phyloP scores from a whole-genome alignment of 1,140 invertebrate genomes.

The Nebria ingens region DNA sequence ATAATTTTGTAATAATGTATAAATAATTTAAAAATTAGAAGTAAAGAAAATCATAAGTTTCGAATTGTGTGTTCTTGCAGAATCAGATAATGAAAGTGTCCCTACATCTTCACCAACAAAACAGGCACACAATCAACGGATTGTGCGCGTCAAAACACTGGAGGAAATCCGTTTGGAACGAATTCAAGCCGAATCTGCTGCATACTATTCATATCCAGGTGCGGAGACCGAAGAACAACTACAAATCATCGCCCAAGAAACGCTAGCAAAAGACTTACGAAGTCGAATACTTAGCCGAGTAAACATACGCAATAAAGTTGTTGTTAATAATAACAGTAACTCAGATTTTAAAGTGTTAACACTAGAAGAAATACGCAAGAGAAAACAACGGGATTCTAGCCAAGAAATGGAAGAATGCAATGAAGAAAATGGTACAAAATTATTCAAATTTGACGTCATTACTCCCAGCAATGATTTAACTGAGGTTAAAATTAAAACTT shows the following conservation, averaged over 20 bases:
- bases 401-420: neutral
- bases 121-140: constrained; percentile 27
- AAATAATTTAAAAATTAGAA: neutral
- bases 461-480: constrained; percentile 13
- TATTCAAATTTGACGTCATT: constrained; percentile 9
- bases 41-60: constrained; percentile 2
- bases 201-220: constrained; percentile 48
- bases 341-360: constrained; percentile 13
- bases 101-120: constrained; percentile 47
- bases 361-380: constrained; percentile 16
- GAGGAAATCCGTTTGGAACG: constrained; percentile 55
- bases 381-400: constrained; percentile 13
- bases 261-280: constrained; percentile 14
- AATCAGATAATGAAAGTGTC: constrained; percentile 57
- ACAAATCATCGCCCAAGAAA: constrained; percentile 12
- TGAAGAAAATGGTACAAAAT: constrained; percentile 10
- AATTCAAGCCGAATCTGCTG: constrained; percentile 55
- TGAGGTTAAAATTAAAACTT: constrained; percentile 31
- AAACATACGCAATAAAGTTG: neutral
- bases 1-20: no score
- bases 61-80: constrained; percentile 55
- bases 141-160: constrained; percentile 46
- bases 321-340: neutral
- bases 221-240: constrained; percentile 14
- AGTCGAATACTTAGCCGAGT: neutral